Conservation (phyloP, 2,888 invertebrate genomes). For the Idaea straminata region DNA sequence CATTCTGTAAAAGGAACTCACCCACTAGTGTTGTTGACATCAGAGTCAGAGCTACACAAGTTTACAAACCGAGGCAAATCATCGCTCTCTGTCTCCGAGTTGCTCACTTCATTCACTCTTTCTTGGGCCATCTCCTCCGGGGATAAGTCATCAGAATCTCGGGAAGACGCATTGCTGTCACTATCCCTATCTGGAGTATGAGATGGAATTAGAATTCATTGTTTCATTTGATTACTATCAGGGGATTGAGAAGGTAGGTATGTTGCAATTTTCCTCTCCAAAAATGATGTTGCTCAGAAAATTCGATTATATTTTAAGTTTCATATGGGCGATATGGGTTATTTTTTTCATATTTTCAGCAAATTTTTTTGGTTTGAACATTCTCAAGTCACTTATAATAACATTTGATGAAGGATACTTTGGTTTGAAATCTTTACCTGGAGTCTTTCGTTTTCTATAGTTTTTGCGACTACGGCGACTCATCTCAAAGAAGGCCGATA, state of each 20-base stretch:
- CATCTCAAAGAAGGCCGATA: constrained; percentile 58
- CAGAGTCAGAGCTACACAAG: constrained; percentile 39
- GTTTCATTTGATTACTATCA: too few relatives aligned
- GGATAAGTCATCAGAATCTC: constrained; percentile 69
- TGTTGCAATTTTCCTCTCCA: too few relatives aligned
- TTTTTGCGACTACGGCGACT: constrained; percentile 56
- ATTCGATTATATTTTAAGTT: too few relatives aligned
- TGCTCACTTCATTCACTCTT: constrained; percentile 39
- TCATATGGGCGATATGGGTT: too few relatives aligned
- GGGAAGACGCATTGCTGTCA: constrained; percentile 59
- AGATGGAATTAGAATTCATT: background rate
- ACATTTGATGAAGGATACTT: background rate
- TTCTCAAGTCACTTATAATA: too few relatives aligned
- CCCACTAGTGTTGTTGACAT: constrained; percentile 47
- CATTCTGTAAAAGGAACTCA: constrained; percentile 31
- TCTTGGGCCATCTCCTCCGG: constrained; percentile 43
- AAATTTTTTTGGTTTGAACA: too few relatives aligned
- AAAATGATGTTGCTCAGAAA: too few relatives aligned
- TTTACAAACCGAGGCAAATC: constrained; percentile 39
- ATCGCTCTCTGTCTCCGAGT: constrained; percentile 50
- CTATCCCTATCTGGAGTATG: constrained; percentile 46
- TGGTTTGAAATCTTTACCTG: constrained; percentile 19
- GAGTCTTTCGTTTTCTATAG: constrained; percentile 68
- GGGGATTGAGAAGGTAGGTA: too few relatives aligned
- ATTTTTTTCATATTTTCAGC: too few relatives aligned